These are phyloP conservation scores for Datnioides undecimradiatus DNA, from an alignment of 2,113 vertebrate species.

Conservation along the genomic window DNA sequence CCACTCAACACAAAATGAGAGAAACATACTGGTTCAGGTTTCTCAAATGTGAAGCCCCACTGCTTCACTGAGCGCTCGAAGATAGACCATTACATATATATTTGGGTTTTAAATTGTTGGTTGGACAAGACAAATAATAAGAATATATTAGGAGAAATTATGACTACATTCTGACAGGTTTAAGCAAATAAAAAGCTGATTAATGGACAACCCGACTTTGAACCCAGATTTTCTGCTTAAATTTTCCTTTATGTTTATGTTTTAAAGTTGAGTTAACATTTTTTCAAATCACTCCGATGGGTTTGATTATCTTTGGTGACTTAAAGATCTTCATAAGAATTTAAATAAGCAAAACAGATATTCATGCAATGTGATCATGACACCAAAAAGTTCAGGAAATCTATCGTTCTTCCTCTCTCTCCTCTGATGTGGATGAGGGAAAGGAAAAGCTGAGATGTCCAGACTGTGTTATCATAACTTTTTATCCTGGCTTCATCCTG, in stretches of 20 bases:
- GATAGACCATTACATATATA: too few relatives aligned
- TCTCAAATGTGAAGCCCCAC: too few relatives aligned
- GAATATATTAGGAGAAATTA: too few relatives aligned
- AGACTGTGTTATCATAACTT: constrained; percentile 61
- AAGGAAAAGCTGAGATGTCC: constrained; percentile 35
- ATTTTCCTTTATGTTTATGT: not conserved
- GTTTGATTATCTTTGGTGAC: not conserved
- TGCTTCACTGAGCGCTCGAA: too few relatives aligned
- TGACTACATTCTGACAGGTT: too few relatives aligned
- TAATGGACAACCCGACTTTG: not conserved
- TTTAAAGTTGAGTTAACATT: not conserved
- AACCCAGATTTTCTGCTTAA: not conserved
- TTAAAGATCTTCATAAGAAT: not conserved
- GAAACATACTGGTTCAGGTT: too few relatives aligned
- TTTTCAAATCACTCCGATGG: not conserved
- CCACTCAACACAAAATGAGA: too few relatives aligned
- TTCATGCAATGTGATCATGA: not conserved
- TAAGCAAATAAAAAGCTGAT: too few relatives aligned
- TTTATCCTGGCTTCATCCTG: constrained; percentile 38
- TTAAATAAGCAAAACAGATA: not conserved
- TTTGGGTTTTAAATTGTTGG: too few relatives aligned
- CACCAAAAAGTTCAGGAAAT: not conserved
- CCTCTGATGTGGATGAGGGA: constrained; percentile 22
- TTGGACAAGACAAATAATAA: too few relatives aligned
- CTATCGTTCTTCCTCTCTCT: not conserved